Base-by-base conservation (phyloP, 1,140 invertebrate genomes). In the Pantala flavescens region DNA sequence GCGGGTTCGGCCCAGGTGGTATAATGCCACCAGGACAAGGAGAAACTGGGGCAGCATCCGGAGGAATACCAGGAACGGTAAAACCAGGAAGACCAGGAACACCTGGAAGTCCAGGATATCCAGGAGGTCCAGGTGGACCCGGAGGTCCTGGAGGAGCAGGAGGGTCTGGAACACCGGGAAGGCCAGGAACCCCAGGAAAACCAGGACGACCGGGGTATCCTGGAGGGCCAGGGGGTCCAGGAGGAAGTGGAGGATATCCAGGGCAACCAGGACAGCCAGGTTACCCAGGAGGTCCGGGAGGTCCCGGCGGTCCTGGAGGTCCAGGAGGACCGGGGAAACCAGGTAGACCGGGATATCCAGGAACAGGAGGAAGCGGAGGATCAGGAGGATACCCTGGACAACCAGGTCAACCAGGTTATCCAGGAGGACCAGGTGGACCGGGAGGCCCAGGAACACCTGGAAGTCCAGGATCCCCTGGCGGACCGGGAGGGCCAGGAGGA, bases 1-100 rank as follows among this genome's bases (percentile, higher is more conserved):
- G 89, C 77, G 84, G 84, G 19, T 82, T 81, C 74, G 80, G 81
- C 70, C 81, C 81, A 21, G 82, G 82, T 71, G 83, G 83, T 10
- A 75, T 76, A 9, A 75, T 76, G 43, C 75, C 76, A 24, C 76
- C 76, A 24, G 72, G 49, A 76, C 73, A 21, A 70, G 63, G 16
- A 23, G 10, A 21, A 24, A 43, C 16, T 24, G 70, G n/a, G 7
- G 21, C 28, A 23, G 82, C 78, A 72, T 73, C 78, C 0, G 78
- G 79, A 16, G 77, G 80, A 55, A 78, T 81, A 16, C 76, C 77
- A 42, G 77, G 78, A 49, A 78, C 79, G n/a, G 24, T 74, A 77
- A 74, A 23, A 21, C 70, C 49, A 23, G 76, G 77, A 73, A 7
- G 28, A 71, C 75, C 71, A 23, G 74, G 73, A 21, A 12, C 76